Evolutionary conservation across 92 coral and sea anemone genomes (phyloP).

Genomic region (Montipora capitata): DNA sequence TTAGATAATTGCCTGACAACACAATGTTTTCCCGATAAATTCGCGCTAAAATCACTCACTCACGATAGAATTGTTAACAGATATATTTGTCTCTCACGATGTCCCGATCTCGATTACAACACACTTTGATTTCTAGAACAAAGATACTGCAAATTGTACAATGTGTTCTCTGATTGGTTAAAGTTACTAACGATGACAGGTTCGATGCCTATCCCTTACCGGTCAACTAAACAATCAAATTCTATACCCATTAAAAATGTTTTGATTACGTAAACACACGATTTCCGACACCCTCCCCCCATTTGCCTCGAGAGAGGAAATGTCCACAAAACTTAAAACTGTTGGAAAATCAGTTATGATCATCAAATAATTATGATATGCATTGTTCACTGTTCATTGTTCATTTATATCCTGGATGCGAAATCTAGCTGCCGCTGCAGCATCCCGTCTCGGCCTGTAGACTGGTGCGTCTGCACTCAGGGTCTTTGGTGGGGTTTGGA

Average conservation of each 20-base stretch:
- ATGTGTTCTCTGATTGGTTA: background rate
- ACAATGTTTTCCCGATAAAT: background rate
- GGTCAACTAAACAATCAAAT: background rate
- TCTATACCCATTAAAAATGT: background rate
- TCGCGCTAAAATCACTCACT: conserved; percentile 4
- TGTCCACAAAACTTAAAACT: background rate
- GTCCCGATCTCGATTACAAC: conserved; percentile 1
- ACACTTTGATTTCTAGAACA: background rate
- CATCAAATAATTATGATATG: too few relatives aligned
- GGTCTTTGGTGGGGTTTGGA: too few relatives aligned
- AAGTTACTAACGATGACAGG: background rate
- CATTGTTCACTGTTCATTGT: too few relatives aligned
- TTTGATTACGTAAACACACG: background rate
- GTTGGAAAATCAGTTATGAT: background rate
- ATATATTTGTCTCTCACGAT: background rate
- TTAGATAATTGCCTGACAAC: background rate
- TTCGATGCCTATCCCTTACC: background rate
- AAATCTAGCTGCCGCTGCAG: too few relatives aligned
- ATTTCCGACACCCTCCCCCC: conserved; percentile 4
- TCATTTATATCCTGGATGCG: too few relatives aligned
- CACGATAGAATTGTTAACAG: background rate
- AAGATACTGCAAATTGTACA: background rate
- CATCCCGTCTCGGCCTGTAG: too few relatives aligned
- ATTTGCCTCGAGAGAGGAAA: conserved; percentile 8
- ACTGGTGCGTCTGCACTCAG: too few relatives aligned